Evolutionary conservation across 1,140 invertebrate genomes (phyloP).

Genomic region (Forficula auricularia): DNA sequence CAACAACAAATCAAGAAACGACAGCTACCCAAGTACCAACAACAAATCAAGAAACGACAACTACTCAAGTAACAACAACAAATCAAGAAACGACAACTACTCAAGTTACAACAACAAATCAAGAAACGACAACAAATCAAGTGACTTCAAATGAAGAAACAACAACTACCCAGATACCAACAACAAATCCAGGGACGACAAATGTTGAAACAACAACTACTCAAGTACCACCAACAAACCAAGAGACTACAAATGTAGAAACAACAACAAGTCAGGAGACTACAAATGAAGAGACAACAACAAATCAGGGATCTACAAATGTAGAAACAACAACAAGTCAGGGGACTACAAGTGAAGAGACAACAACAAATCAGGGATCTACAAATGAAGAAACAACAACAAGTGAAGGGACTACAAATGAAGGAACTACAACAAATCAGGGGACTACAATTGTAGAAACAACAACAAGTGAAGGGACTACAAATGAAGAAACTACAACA

Average conservation of each 20-base stretch:
- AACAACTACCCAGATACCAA: slow-evolving; percentile 13
- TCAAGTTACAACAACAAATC: slow-evolving; percentile 15
- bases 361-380: slow-evolving; percentile 8
- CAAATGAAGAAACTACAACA: slow-evolving; percentile 17
- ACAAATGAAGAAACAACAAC: not conserved
- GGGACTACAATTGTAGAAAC: slow-evolving; percentile 13
- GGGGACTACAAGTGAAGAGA: slow-evolving; percentile 8
- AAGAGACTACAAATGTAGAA: slow-evolving; percentile 17
- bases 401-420: slow-evolving; percentile 16
- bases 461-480: slow-evolving; percentile 10
- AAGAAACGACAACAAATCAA: slow-evolving; percentile 4
- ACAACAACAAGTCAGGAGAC: slow-evolving; percentile 13
- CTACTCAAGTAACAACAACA: slow-evolving; percentile 4
- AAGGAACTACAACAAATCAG: slow-evolving; percentile 14
- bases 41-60: slow-evolving; percentile 14
- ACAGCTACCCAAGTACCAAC: slow-evolving; percentile 13
- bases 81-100: slow-evolving; percentile 10
- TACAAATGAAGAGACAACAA: slow-evolving; percentile 3
- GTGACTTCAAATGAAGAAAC: slow-evolving; percentile 12
- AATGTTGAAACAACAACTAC: slow-evolving; percentile 3
- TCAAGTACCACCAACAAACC: slow-evolving; percentile 6
- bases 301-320: slow-evolving; percentile 16
- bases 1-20: slow-evolving; percentile 12
- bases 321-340: slow-evolving; percentile 9
- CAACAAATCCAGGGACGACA: slow-evolving; percentile 15